phyloP scores from a whole-genome alignment of 2,113 vertebrate genomes.

The Hymenochirus boettgeri region DNA sequence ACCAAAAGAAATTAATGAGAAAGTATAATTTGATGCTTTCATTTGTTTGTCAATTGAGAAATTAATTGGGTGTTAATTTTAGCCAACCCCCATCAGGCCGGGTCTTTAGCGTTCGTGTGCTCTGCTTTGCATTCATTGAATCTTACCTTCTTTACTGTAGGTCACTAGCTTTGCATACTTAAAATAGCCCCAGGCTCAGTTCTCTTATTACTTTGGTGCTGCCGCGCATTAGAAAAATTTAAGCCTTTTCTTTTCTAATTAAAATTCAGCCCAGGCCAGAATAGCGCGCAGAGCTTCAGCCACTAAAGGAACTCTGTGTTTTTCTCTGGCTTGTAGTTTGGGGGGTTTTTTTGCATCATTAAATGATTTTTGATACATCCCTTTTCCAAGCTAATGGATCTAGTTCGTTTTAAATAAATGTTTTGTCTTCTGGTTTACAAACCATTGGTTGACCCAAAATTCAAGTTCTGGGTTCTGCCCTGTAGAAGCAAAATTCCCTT shows the following conservation, averaged over 20 bases:
- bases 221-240: constrained; percentile 88
- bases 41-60: constrained; percentile 99
- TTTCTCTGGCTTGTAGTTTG: too few species aligned
- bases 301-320: too few species aligned
- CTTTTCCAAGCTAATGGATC: too few species aligned
- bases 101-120: constrained; percentile 74
- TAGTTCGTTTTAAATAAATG: too few species aligned
- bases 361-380: too few species aligned
- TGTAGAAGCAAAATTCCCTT: too few species aligned
- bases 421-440: too few species aligned
- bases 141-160: constrained; percentile 89
- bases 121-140: constrained; percentile 91
- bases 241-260: constrained; percentile 92
- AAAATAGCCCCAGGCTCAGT: constrained; percentile 92
- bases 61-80: constrained; percentile 99
- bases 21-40: constrained; percentile 99
- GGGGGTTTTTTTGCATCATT: too few species aligned
- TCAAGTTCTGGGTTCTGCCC: too few species aligned
- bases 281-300: constrained; percentile 67
- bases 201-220: constrained; percentile 95
- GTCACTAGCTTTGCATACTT: constrained; percentile 98
- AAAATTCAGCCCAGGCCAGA: constrained; percentile 78
- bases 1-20: constrained; percentile 95
- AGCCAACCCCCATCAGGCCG: constrained; percentile 90
- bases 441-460: too few species aligned